A percentile compares a stretch with the other conserved stretches of the same genome.
Conservation (phyloP, 2,888 invertebrate species). For the Pollenia angustigena region DNA sequence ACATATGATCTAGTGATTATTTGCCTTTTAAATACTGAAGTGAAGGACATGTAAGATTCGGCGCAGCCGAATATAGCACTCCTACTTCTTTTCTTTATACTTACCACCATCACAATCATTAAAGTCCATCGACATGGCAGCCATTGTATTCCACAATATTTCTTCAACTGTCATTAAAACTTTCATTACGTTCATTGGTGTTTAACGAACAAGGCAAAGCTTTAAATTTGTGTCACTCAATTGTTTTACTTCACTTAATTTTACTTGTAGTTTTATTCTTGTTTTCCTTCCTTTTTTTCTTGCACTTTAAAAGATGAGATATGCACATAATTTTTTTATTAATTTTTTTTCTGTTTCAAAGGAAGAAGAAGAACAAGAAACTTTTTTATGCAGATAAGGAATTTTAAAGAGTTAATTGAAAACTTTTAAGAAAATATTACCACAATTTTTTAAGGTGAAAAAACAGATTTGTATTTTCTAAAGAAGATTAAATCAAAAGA, state of each 20-base stretch:
- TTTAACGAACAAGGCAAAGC: constrained; percentile 30
- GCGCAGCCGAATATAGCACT: too few species aligned
- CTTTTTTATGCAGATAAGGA: neutral
- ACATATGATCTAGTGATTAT: too few species aligned
- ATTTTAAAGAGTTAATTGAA: too few species aligned
- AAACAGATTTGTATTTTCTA: too few species aligned
- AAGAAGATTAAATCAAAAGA: too few species aligned
- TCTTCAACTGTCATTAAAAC: constrained; percentile 60
- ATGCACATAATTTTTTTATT: too few species aligned
- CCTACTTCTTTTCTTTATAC: too few species aligned
- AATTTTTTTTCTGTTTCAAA: neutral
- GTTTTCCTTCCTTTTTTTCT: neutral
- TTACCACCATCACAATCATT: constrained; percentile 17
- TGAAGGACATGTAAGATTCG: too few species aligned
- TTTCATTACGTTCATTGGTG: constrained; percentile 46
- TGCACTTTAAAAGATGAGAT: neutral
- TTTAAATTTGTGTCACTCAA: constrained; percentile 37
- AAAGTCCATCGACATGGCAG: neutral
- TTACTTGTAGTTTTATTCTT: constrained; percentile 17
- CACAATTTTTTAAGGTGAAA: too few species aligned
- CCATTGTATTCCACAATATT: constrained; percentile 50
- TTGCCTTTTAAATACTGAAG: too few species aligned
- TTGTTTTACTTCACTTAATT: constrained; percentile 45
- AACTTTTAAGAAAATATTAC: too few species aligned
- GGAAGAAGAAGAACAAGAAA: neutral